A percentile compares a stretch with the other conserved stretches of the same genome.
phyloP scores from a whole-genome alignment of 2,888 invertebrate species.

The Eupithecia tripunctaria region DNA sequence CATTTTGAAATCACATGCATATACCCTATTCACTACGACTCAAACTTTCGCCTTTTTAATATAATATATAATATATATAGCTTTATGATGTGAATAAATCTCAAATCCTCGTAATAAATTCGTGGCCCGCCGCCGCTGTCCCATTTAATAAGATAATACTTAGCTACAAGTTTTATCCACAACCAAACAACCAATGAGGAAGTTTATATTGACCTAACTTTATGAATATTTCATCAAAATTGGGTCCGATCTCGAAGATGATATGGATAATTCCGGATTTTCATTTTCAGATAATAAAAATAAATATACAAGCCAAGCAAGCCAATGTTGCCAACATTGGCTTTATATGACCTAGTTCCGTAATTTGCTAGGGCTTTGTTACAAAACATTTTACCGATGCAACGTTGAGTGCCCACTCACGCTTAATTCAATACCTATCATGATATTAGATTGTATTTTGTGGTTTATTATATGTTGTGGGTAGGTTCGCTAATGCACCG shows the following conservation, averaged over 20 bases:
- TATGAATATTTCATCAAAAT: conserved; percentile 14
- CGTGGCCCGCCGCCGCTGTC: not conserved
- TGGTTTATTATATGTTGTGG: not conserved
- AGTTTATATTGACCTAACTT: conserved; percentile 12
- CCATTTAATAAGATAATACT: conserved; percentile 5
- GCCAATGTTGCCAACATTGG: conserved; percentile 2
- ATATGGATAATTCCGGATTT: conserved; percentile 14
- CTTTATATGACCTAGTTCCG: conserved; percentile 7
- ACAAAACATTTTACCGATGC: not conserved
- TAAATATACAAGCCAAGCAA: not conserved
- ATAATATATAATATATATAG: not conserved
- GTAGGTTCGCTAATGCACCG: not conserved
- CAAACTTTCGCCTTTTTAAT: not conserved
- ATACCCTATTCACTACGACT: not conserved
- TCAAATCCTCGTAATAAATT: not conserved
- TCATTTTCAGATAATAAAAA: conserved; percentile 14
- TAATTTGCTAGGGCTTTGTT: not conserved
- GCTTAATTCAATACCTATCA: not conserved
- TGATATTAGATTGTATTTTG: not conserved
- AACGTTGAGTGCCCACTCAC: not conserved
- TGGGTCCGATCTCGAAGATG: conserved; percentile 9
- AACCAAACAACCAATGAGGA: conserved; percentile 13
- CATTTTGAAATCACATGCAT: too few species aligned
- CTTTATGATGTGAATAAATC: not conserved
- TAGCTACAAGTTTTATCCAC: conserved; percentile 14